These are phyloP conservation scores for Calephelis nemesis DNA, from an alignment of 1,140 invertebrate genomes.

Conservation along the genomic window DNA sequence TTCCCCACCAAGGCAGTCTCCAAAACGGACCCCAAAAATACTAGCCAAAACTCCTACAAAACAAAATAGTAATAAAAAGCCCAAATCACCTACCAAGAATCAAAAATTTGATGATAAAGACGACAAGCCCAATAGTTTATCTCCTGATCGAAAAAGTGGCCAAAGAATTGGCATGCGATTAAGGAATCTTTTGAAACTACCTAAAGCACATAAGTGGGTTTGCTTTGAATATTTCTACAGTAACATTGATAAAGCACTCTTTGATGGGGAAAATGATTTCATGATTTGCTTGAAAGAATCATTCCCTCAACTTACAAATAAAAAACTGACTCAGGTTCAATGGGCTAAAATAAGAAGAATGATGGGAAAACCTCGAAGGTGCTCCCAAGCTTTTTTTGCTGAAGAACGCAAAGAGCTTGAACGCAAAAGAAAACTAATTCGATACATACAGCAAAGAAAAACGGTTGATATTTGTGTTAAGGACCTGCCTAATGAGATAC, in stretches of 20 bases:
- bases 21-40: slow-evolving; percentile 80
- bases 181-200: slow-evolving; percentile 97
- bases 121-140: slow-evolving; percentile 64
- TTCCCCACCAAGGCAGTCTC: slow-evolving; percentile 84
- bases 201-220: slow-evolving; percentile 99
- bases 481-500: slow-evolving; percentile 97
- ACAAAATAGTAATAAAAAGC: slow-evolving; percentile 68
- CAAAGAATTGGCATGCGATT: slow-evolving; percentile 94
- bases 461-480: slow-evolving; percentile 89
- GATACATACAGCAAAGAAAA: slow-evolving; percentile 96
- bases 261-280: slow-evolving; percentile 98
- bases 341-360: slow-evolving; percentile 97
- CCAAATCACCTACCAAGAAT: slow-evolving; percentile 67
- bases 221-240: slow-evolving; percentile 99
- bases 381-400: slow-evolving; percentile 95
- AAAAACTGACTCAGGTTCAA: slow-evolving; percentile 92
- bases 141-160: slow-evolving; percentile 88
- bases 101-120: slow-evolving; percentile 58
- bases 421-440: slow-evolving; percentile 93
- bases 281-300: slow-evolving; percentile 95
- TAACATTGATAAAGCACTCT: slow-evolving; percentile 96
- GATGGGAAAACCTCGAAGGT: slow-evolving; percentile 98
- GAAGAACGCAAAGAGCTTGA: slow-evolving; percentile 96
- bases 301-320: slow-evolving; percentile 94
- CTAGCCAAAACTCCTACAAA: slow-evolving; percentile 79